A percentile compares a stretch with the other conserved stretches of the same genome.
Evolutionary conservation across 1,140 invertebrate species (phyloP).

Genomic region (Thaumetopoea pityocampa): DNA sequence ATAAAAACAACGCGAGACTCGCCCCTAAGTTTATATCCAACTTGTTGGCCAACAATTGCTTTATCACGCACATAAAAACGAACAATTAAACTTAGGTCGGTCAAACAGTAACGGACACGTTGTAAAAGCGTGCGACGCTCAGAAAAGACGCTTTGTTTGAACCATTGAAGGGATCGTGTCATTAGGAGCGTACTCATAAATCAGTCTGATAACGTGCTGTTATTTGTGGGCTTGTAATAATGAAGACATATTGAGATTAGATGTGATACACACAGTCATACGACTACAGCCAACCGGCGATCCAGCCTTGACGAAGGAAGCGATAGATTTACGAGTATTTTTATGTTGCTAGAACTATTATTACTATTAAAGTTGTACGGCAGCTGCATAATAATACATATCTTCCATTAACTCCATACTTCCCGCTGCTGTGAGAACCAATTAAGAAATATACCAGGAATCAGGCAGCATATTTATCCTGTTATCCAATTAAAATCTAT

Average conservation of each 20-base stretch:
- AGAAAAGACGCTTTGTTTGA: background rate
- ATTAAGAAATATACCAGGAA: too few relatives aligned
- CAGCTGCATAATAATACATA: too few relatives aligned
- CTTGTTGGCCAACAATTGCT: conserved; percentile 52
- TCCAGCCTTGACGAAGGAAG: too few relatives aligned
- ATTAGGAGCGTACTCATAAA: conserved; percentile 5
- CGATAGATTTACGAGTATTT: too few relatives aligned
- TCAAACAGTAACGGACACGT: conserved; percentile 17
- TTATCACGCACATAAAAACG: conserved; percentile 48
- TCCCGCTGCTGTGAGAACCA: too few relatives aligned
- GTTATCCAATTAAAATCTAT: too few relatives aligned
- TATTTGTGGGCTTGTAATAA: background rate
- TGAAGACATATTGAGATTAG: background rate
- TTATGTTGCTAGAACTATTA: too few relatives aligned
- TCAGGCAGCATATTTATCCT: too few relatives aligned
- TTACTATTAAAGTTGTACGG: too few relatives aligned
- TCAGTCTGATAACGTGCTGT: background rate
- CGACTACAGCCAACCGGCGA: too few relatives aligned
- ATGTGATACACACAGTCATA: too few relatives aligned
- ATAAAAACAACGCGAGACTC: conserved; percentile 39
- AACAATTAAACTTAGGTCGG: conserved; percentile 32
- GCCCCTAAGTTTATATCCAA: conserved; percentile 24
- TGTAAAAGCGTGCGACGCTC: conserved; percentile 1
- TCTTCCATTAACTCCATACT: too few relatives aligned
- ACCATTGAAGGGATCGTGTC: background rate